Evolutionary conservation across 2,113 vertebrate species (phyloP).

Genomic region (Megaceryle torquata): DNA sequence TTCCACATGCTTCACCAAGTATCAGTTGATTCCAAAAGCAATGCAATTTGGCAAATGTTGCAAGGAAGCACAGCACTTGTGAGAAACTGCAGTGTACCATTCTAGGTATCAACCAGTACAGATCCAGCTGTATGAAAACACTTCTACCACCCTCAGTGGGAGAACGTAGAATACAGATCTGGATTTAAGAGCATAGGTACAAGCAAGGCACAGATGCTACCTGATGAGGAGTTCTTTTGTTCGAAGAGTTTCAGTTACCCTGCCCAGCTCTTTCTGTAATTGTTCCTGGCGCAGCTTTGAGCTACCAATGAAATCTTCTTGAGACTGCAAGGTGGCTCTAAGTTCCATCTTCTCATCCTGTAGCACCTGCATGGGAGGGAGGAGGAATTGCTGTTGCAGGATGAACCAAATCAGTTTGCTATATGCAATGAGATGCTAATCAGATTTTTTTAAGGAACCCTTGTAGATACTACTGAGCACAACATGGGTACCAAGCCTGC

Average conservation of each 20-base stretch:
- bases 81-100: background rate
- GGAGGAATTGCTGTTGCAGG: background rate
- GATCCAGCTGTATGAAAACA: background rate
- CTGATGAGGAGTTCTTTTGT: conserved; percentile 78
- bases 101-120: background rate
- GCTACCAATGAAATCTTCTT: conserved; percentile 75
- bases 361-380: conserved; percentile 66
- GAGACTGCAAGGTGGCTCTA: conserved; percentile 75
- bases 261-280: conserved; percentile 74
- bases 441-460: background rate
- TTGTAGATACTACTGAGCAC: background rate
- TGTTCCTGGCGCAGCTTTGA: conserved; percentile 76
- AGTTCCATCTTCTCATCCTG: conserved; percentile 81
- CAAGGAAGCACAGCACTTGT: background rate
- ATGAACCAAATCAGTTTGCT: background rate
- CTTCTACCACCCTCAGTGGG: background rate
- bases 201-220: conserved; percentile 49
- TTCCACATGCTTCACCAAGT: background rate
- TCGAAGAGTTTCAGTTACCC: conserved; percentile 67
- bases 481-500: background rate
- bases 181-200: background rate
- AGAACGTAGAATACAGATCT: background rate
- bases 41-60: background rate
- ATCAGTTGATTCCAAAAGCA: background rate
- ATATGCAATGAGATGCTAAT: background rate